Evolutionary conservation across 1,140 invertebrate genomes (phyloP), one percentile per base, ranked within the genome.

Genomic region (Atta cephalotes): DNA sequence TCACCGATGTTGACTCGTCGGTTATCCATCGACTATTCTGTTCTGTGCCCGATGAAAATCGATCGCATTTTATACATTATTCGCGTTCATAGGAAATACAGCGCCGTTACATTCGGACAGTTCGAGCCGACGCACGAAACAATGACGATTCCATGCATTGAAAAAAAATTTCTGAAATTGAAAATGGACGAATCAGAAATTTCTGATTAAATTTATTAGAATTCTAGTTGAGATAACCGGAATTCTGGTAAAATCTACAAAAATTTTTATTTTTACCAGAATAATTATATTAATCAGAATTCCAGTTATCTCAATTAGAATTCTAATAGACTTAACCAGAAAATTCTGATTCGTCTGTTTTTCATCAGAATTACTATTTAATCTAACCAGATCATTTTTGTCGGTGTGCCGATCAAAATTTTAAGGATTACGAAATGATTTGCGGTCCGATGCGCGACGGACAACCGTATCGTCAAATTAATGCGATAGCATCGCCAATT

Each of bases 401-500:
- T 25, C 25, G 0, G 25, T 25, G 25, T 9, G 45, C 28, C 6
- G 28, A 76, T 16, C 56, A 18, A 85, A 77, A 81, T 81, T 81
- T 51, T 63, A 18, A 53, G 5, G 5, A 53, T 85, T 77, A 14
- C 71, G 58, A 85, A 77, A 21, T 45, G 18, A 28, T 4, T 16
- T 21, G 63, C 62, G 63, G 16, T 28, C n/a, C 18, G 56, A 12
- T 9, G 81, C 58, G 58, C 62, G 45, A 49, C 56, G 45, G 28
- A 25, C 71, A 12, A 72, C 5, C 51, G 79, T 81, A 81, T 81
- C 78, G 65, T 39, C 65, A 16, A 71, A 71, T 81, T 76, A 86
- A 68, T 62, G 68, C 53, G 80, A 77, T 86, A 85, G 78, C 31
- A 58, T 70, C 28, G 71, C 72, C 81, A 87, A 87, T 77, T 76